A percentile compares a stretch with the other conserved stretches of the same genome.
Conservation (phyloP, 2,888 invertebrate genomes). For the Acrobasis repandana region DNA sequence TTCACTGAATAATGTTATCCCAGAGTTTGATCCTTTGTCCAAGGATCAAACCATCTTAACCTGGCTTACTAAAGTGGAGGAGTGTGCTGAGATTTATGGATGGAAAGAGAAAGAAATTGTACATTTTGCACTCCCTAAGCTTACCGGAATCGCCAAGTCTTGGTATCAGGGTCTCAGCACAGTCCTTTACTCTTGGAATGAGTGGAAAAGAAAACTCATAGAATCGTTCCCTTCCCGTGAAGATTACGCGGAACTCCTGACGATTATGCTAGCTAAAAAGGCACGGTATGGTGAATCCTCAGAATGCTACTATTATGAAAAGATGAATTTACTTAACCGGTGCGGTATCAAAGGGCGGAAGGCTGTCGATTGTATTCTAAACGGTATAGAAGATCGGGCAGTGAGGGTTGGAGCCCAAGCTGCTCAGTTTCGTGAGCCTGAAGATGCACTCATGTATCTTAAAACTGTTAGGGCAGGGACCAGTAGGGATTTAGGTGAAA, state of each 20-base stretch:
- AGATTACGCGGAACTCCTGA: constrained; percentile 33
- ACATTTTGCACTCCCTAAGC: constrained; percentile 36
- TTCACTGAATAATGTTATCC: constrained; percentile 28
- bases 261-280: constrained; percentile 33
- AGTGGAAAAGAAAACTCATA: constrained; percentile 33
- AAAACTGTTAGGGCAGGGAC: constrained; percentile 28
- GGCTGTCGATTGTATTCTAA: constrained; percentile 35
- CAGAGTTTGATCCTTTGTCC: constrained; percentile 31
- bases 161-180: constrained; percentile 34
- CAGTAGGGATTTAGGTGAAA: constrained; percentile 18
- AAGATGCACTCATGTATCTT: constrained; percentile 31
- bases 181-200: constrained; percentile 31
- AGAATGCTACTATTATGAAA: constrained; percentile 33
- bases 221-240: constrained; percentile 34
- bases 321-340: constrained; percentile 35
- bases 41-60: constrained; percentile 30
- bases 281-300: constrained; percentile 29
- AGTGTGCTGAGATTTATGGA: constrained; percentile 33
- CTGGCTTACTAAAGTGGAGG: constrained; percentile 35
- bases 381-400: constrained; percentile 35
- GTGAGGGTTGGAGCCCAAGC: constrained; percentile 34
- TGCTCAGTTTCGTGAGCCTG: constrained; percentile 33
- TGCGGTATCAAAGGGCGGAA: constrained; percentile 32
- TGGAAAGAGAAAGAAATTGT: constrained; percentile 34
- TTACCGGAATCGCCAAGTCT: constrained; percentile 30